Evolutionary conservation across 1,140 invertebrate genomes (phyloP).

Genomic region (Cyclargus thomasi): DNA sequence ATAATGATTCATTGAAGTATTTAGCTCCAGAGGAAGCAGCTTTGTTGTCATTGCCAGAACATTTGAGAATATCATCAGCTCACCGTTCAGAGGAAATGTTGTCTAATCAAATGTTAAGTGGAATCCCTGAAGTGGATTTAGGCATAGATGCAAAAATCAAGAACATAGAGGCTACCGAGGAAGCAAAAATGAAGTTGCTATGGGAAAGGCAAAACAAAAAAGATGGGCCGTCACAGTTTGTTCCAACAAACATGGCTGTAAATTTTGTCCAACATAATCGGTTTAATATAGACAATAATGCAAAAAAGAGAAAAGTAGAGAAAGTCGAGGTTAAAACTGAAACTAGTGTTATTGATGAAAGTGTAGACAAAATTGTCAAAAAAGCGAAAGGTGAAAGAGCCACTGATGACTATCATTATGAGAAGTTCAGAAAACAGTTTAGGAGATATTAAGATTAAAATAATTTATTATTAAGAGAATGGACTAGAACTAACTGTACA

Average conservation of each 20-base stretch:
- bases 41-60: constrained; percentile 88
- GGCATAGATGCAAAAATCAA: constrained; percentile 98
- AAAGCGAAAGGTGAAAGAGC: constrained; percentile 90
- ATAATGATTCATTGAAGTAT: constrained; percentile 79
- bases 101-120: constrained; percentile 99
- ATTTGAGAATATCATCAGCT: constrained; percentile 86
- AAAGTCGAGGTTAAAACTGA: constrained; percentile 73
- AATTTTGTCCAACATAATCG: constrained; percentile 97
- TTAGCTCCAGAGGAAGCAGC: constrained; percentile 91
- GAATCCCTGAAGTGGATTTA: constrained; percentile 99
- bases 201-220: constrained; percentile 93
- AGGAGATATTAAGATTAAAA: constrained; percentile 86
- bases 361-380: constrained; percentile 77
- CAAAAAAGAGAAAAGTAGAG: constrained; percentile 64
- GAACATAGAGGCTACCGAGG: constrained; percentile 98
- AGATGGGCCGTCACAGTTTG: constrained; percentile 96
- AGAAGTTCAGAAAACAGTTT: constrained; percentile 97
- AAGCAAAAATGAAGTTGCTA: constrained; percentile 94
- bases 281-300: constrained; percentile 67
- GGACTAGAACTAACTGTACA: no score
- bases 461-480: background rate
- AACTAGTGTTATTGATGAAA: constrained; percentile 73
- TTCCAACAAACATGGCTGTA: constrained; percentile 97
- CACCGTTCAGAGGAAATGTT: constrained; percentile 98
- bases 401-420: constrained; percentile 97